Evolutionary conservation across 64 coral and sea anemone genomes (phyloP).

Genomic region (Cladopsammia gracilis): DNA sequence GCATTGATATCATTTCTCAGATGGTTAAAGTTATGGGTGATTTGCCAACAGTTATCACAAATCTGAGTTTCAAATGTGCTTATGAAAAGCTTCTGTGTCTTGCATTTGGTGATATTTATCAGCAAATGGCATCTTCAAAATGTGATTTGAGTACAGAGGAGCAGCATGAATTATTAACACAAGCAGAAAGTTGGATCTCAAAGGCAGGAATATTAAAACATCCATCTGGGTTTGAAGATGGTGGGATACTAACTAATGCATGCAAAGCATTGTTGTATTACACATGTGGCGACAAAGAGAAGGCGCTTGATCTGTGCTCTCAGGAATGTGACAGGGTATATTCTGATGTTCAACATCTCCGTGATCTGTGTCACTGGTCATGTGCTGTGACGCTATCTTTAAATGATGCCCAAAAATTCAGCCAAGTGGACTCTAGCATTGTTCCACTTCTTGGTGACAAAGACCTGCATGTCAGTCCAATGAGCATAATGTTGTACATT

Average conservation of each 20-base stretch:
- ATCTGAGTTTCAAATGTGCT: neutral
- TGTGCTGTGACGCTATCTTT: neutral
- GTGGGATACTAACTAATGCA: neutral
- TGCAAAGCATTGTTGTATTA: neutral
- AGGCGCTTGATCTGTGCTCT: neutral
- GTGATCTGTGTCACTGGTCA: slow-evolving; percentile 2
- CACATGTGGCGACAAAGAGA: neutral
- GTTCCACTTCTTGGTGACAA: neutral
- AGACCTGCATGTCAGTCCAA: neutral
- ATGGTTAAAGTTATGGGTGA: neutral
- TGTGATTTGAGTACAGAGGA: neutral
- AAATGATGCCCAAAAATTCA: slow-evolving; percentile 1
- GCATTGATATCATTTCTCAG: neutral
- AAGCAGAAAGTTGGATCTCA: slow-evolving; percentile 14
- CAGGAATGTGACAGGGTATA: neutral
- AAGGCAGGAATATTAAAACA: slow-evolving; percentile 5
- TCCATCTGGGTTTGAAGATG: slow-evolving; percentile 1
- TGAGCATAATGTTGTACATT: slow-evolving; percentile 18
- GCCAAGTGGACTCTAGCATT: neutral
- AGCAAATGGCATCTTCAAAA: neutral
- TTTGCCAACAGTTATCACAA: neutral
- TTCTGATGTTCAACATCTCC: neutral
- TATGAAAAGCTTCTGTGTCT: slow-evolving; percentile 17
- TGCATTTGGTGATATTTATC: slow-evolving; percentile 13
- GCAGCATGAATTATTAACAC: neutral